Evolutionary conservation across 2,113 vertebrate species (phyloP).

Genomic region (Emydura subglobosa): DNA sequence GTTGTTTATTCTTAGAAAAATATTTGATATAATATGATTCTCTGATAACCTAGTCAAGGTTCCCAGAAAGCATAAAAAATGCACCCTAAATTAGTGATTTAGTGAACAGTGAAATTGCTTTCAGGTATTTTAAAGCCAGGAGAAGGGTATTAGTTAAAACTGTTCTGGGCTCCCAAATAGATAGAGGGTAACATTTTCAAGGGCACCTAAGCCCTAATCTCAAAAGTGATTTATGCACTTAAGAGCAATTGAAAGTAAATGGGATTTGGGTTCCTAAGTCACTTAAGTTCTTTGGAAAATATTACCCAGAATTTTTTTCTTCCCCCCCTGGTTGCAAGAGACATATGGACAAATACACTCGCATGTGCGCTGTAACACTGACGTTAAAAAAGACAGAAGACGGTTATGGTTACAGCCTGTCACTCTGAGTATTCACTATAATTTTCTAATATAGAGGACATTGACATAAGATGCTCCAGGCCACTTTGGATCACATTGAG

Average conservation of each 20-base stretch:
- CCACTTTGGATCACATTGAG: background rate
- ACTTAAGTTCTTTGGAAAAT: background rate
- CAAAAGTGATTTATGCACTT: background rate
- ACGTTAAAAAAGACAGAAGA: background rate
- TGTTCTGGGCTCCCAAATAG: rapidly evolving
- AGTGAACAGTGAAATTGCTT: background rate
- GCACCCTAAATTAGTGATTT: background rate
- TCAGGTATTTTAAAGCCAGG: rapidly evolving
- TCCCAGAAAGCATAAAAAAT: conserved; percentile 7
- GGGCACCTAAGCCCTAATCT: background rate
- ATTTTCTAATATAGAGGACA: conserved; percentile 20
- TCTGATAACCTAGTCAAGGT: background rate
- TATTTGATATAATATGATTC: background rate
- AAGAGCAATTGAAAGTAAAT: background rate
- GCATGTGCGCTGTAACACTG: background rate
- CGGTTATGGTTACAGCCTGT: background rate
- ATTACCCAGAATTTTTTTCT: background rate
- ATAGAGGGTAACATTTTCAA: background rate
- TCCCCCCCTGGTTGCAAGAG: conserved; percentile 5
- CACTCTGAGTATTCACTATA: background rate
- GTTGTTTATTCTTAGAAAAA: background rate
- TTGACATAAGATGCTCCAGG: background rate
- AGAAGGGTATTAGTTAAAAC: background rate
- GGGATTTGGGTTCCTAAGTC: background rate
- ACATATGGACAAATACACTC: background rate